Percentiles rank a stretch among this genome's conserved stretches.
Conservation (phyloP, 2,113 vertebrate species). For the Neolamprologus fasciatus region DNA sequence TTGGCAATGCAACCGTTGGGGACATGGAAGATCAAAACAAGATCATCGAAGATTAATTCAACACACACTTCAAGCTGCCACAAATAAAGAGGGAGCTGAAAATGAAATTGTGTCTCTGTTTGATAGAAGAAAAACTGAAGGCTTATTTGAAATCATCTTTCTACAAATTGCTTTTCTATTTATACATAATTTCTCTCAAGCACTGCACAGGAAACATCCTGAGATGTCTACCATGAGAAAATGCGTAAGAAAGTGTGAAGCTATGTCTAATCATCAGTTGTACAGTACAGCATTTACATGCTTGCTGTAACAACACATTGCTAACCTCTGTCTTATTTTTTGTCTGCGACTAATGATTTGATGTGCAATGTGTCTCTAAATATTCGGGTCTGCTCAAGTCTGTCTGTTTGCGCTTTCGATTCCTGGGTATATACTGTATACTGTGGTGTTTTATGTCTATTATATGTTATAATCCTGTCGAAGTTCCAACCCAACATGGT, state of each 20-base stretch:
- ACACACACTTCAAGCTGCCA: neutral
- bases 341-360: slow-evolving; percentile 34
- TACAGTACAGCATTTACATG: neutral
- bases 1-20: neutral
- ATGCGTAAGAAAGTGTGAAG: neutral
- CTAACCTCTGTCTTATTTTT: slow-evolving; percentile 8
- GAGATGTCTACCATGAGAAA: slow-evolving; percentile 13
- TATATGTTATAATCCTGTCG: slow-evolving; percentile 57
- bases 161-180: neutral
- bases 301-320: neutral
- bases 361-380: neutral
- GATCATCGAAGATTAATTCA: neutral
- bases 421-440: slow-evolving; percentile 3
- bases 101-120: neutral
- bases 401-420: slow-evolving; percentile 25
- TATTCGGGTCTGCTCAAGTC: neutral
- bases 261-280: slow-evolving; percentile 13
- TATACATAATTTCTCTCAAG: slow-evolving; percentile 34
- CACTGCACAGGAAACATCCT: slow-evolving; percentile 45
- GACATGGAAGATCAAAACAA: neutral
- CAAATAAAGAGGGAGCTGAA: neutral
- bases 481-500: slow-evolving; percentile 47
- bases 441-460: slow-evolving; percentile 29
- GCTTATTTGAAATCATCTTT: neutral
- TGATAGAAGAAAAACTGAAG: neutral